Base-by-base conservation (phyloP, 2,113 vertebrate species). In the Dendrocopos noguchii region DNA sequence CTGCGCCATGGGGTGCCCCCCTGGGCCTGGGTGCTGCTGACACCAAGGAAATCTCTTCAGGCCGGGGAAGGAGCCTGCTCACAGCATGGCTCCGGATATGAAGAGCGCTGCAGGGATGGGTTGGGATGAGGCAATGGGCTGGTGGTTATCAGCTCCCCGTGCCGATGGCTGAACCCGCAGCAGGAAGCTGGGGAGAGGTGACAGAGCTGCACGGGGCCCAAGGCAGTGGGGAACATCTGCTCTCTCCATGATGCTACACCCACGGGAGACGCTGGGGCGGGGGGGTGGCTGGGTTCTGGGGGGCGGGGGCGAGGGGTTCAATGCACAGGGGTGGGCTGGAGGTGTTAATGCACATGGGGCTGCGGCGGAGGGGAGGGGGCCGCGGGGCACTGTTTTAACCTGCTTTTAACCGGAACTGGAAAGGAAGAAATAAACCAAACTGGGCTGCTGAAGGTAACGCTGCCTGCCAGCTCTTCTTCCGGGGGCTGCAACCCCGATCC, bases 391-490 rank as follows among this genome's bases (percentile, higher is more conserved):
- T 19, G 31, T 86, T 88, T 87, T 89, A 89, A 84, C 18, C 25
- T 53, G 31, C 5, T 91, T 93, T 93, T 84, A 91, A 29, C 44
- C 53, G 34, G 44, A 77, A 33, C 10, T 34, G 15, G 20, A 59
- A 55, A 65, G 11, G 4, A 5, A 15, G 7, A 70, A 96, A 95
- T 96, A 95, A 96, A 95, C 50, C 50, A 24, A 56, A 56, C n/a
- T 4, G 5, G 3, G 4, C 34, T 31, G 25, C 4, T 5, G 36
- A 61, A 56, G 1, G 2, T 22, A 44, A 31, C 12, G 7, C 33
- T 47, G 72, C 64, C 22, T 25, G 7, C 5, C 9, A 20, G 5
- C 24, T 55, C 2, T 11, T 15, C 36, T 80, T 56, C 21, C 8
- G 6, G 8, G 34, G 9, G 6, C 6, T 1, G 25, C 15, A 27